These are phyloP conservation scores for Heliconius himera DNA, from an alignment of 1,140 invertebrate species.

Conservation along the genomic window DNA sequence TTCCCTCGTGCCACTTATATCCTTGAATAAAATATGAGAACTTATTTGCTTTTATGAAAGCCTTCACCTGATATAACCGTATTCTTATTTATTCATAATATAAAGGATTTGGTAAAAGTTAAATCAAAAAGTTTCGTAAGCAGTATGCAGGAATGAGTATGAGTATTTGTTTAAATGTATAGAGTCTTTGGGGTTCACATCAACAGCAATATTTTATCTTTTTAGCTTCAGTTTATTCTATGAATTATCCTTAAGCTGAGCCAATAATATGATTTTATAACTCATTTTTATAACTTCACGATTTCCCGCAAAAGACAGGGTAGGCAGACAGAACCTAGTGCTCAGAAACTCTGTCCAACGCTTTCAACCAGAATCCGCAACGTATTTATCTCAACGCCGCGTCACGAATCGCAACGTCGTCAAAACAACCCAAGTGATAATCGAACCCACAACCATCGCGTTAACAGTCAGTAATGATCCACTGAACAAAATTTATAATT, in stretches of 20 bases:
- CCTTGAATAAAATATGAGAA: slow-evolving; percentile 15
- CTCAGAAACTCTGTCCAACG: no score
- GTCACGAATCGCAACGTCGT: no score
- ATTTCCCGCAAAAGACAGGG: background rate
- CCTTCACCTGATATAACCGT: background rate
- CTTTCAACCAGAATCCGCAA: no score
- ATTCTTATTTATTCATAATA: background rate
- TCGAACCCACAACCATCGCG: background rate
- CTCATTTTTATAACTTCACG: no score
- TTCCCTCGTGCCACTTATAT: slow-evolving; percentile 3
- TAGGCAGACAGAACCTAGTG: no score
- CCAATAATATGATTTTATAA: no score
- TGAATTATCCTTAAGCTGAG: no score
- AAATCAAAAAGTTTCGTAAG: background rate
- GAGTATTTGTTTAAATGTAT: background rate
- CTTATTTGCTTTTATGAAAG: background rate
- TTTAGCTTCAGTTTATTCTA: no score
- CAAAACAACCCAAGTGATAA: background rate
- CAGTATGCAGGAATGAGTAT: background rate
- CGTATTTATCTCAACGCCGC: no score
- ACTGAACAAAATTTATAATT: background rate
- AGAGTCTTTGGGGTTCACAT: no score
- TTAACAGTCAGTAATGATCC: no score
- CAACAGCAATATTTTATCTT: no score
- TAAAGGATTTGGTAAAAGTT: background rate